Percentiles rank a stretch among this genome's conserved stretches.
phyloP scores from a whole-genome alignment of 2,797 vertebrate genomes.

The Sebastes baramenuke region DNA sequence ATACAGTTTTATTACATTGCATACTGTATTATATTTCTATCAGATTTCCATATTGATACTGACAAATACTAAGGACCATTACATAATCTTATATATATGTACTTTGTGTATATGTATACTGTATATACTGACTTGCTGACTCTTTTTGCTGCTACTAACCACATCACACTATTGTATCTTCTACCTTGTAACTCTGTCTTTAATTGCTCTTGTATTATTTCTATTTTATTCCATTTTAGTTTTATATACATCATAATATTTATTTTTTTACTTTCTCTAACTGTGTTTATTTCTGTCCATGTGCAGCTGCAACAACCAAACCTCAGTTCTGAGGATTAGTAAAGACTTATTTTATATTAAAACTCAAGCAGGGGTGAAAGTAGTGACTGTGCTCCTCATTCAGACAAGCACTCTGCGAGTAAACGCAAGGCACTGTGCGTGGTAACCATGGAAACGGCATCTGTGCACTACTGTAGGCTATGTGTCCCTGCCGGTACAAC shows the following conservation, averaged over 20 bases:
- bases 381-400: no score
- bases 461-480: no score
- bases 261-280: neutral
- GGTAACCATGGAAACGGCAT: no score
- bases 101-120: no score
- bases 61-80: neutral
- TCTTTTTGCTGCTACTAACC: neutral
- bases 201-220: neutral
- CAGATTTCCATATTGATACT: neutral
- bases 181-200: neutral
- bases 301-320: no score
- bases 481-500: no score
- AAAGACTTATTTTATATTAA: no score
- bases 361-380: no score
- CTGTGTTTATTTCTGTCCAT: neutral
- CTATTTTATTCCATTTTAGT: neutral
- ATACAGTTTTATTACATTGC: neutral
- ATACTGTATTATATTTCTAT: neutral
- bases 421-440: no score
- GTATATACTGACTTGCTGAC: no score
- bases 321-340: accelerated
- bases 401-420: no score
- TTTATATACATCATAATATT: neutral
- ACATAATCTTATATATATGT: no score
- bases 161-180: neutral